Evolutionary conservation across 2,113 vertebrate genomes (phyloP).

Genomic region (Azemiops feae): DNA sequence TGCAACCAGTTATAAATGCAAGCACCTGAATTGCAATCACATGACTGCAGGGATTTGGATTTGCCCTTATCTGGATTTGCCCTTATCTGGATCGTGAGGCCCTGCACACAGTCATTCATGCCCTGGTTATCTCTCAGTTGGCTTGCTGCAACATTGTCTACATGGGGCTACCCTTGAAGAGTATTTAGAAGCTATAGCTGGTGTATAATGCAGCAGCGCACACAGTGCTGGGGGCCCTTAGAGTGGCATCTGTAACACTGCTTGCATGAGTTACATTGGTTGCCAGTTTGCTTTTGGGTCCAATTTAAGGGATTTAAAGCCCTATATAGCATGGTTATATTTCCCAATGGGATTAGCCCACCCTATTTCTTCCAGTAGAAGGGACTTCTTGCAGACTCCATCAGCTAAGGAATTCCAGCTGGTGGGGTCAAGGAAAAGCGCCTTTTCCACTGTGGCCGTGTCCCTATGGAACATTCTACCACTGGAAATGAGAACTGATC

Average conservation of each 20-base stretch:
- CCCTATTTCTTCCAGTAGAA: background rate
- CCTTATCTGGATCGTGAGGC: background rate
- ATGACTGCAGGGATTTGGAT: background rate
- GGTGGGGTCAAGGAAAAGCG: background rate
- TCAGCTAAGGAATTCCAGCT: background rate
- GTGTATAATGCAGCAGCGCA: background rate
- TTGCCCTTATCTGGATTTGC: background rate
- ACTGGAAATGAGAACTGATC: background rate
- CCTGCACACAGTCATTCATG: too few species aligned
- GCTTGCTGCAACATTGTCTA: background rate
- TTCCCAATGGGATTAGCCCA: background rate
- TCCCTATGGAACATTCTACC: background rate
- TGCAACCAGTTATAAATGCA: background rate
- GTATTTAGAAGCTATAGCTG: background rate
- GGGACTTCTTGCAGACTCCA: background rate
- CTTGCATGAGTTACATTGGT: background rate
- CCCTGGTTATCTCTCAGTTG: background rate
- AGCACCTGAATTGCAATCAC: background rate
- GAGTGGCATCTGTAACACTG: background rate
- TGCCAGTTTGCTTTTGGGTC: background rate
- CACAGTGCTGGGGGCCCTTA: background rate
- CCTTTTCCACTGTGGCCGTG: background rate
- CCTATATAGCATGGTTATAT: background rate
- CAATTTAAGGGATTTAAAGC: background rate
- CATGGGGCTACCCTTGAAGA: background rate